Evolutionary conservation across 2,113 vertebrate species (phyloP).

Genomic region (Strix uralensis): DNA sequence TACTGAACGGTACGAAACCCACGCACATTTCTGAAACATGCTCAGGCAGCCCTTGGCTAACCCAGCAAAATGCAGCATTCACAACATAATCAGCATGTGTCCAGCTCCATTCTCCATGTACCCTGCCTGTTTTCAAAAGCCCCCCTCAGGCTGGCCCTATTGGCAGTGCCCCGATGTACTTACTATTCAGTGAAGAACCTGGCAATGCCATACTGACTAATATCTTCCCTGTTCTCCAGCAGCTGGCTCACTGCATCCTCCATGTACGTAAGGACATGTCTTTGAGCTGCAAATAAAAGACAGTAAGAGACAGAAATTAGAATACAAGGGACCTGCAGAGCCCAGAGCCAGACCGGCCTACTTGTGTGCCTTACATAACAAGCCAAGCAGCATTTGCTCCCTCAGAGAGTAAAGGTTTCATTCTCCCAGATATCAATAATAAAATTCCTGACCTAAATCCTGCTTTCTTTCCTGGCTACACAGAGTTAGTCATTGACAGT

Average conservation of each 20-base stretch:
- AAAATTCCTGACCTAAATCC: neutral
- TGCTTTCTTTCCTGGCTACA: neutral
- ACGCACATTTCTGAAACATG: neutral
- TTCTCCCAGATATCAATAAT: neutral
- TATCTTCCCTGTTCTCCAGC: conserved; percentile 91
- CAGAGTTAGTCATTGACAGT: neutral
- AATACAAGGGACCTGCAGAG: neutral
- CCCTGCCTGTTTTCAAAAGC: conserved; percentile 25
- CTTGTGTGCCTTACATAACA: neutral
- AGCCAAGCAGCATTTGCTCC: neutral
- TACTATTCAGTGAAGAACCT: conserved; percentile 98
- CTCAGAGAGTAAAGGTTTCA: neutral
- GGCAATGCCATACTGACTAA: conserved; percentile 87
- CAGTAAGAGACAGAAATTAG: conserved; percentile 26
- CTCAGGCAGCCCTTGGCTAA: conserved; percentile 8
- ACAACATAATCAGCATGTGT: neutral
- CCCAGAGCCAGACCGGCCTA: neutral
- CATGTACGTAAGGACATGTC: conserved; percentile 89
- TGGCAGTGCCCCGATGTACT: conserved; percentile 67
- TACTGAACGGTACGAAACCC: neutral
- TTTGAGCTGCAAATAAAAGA: conserved; percentile 80
- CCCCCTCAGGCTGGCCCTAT: neutral
- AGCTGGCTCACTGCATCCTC: conserved; percentile 93
- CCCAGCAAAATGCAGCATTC: neutral
- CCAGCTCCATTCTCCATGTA: neutral